These are phyloP conservation scores for Drosophila borealis DNA, from an alignment of 2,888 invertebrate species.

Conservation along the genomic window DNA sequence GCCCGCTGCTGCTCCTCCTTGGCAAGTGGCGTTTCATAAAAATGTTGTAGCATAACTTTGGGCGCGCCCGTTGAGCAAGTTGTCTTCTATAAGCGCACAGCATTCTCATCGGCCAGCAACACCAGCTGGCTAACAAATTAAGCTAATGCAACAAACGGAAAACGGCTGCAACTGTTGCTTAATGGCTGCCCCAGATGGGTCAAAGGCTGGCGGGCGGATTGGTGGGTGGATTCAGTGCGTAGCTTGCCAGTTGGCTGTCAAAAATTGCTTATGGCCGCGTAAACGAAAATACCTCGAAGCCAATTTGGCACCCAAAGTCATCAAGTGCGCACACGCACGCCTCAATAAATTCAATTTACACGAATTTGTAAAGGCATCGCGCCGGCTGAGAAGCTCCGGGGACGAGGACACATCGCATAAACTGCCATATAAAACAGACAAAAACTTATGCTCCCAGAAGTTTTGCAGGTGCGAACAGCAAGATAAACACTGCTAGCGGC, in stretches of 20 bases:
- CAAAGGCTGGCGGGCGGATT: not conserved
- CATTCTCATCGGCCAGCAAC: slow-evolving; percentile 54
- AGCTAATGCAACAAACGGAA: slow-evolving; percentile 63
- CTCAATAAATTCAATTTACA: slow-evolving; percentile 81
- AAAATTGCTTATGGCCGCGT: slow-evolving; percentile 53
- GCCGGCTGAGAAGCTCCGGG: slow-evolving; percentile 8
- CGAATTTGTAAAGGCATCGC: slow-evolving; percentile 77
- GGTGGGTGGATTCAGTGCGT: slow-evolving; percentile 1
- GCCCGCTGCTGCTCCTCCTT: slow-evolving; percentile 5
- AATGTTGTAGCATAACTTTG: slow-evolving; percentile 69
- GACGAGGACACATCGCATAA: slow-evolving; percentile 13
- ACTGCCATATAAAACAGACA: slow-evolving; percentile 55
- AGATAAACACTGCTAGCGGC: slow-evolving; percentile 63
- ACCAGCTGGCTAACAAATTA: slow-evolving; percentile 72
- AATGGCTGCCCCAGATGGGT: slow-evolving; percentile 23
- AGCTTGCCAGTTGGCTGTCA: slow-evolving; percentile 29
- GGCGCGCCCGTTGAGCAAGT: slow-evolving; percentile 69
- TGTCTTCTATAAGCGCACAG: slow-evolving; percentile 56
- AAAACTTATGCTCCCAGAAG: slow-evolving; percentile 64
- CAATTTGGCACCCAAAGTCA: slow-evolving; percentile 79
- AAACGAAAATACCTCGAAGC: slow-evolving; percentile 66
- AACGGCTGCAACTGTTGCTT: slow-evolving; percentile 68
- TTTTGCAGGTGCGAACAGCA: slow-evolving; percentile 77
- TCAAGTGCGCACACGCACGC: slow-evolving; percentile 78
- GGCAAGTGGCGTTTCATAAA: slow-evolving; percentile 49